Evolutionary conservation across 23 tunicate species (phyloP).

Genomic region (Aplidium turbinatum): DNA sequence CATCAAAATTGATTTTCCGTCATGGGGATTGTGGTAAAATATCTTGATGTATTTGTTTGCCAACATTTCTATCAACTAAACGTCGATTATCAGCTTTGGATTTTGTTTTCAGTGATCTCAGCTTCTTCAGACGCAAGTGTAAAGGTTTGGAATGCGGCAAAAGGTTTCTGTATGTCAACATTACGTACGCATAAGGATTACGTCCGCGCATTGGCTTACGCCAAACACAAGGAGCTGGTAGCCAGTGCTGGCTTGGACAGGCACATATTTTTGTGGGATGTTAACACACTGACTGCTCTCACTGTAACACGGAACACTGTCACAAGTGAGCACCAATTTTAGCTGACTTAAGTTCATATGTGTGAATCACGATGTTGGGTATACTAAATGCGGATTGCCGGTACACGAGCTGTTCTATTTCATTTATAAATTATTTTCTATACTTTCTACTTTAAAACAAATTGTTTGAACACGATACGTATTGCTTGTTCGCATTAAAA

Average conservation of each 20-base stretch:
- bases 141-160: conserved; percentile 96
- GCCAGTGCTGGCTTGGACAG: conserved; percentile 94
- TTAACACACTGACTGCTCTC: conserved; percentile 86
- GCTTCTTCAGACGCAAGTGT: conserved; percentile 96
- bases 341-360: too few relatives aligned
- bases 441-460: too few relatives aligned
- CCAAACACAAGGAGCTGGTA: conserved; percentile 88
- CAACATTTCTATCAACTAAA: too few relatives aligned
- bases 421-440: too few relatives aligned
- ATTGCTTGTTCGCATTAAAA: too few relatives aligned
- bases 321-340: conserved; percentile 67
- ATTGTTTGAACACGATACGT: too few relatives aligned
- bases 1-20: too few relatives aligned
- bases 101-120: conserved; percentile 57
- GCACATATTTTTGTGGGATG: conserved; percentile 98
- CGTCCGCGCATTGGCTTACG: conserved; percentile 88
- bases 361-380: too few relatives aligned
- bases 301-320: conserved; percentile 86
- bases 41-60: too few relatives aligned
- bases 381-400: too few relatives aligned
- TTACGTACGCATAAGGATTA: conserved; percentile 98
- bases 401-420: too few relatives aligned
- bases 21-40: too few relatives aligned
- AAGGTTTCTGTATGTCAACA: conserved; percentile 93
- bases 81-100: not conserved